Conservation (phyloP, 2,888 invertebrate species). For the Hesperia comma region DNA sequence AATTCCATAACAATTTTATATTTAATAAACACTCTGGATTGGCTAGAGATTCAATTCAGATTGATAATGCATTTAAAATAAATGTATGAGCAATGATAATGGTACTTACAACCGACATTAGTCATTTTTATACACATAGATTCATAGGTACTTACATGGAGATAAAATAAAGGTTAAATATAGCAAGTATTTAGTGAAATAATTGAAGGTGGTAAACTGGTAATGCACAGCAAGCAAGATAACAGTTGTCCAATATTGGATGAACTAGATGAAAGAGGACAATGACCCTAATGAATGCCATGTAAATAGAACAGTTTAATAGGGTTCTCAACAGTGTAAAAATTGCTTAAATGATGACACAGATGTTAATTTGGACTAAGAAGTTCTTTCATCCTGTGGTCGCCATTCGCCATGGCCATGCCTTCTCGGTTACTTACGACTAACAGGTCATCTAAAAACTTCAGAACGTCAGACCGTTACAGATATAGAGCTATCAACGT, state of each 20-base stretch:
- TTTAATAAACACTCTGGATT: no score
- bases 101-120: not conserved
- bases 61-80: not conserved
- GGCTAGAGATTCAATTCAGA: not conserved
- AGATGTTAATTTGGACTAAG: not conserved
- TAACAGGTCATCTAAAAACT: not conserved
- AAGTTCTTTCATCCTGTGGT: not conserved
- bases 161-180: not conserved
- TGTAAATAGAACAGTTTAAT: conserved; percentile 44
- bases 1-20: no score
- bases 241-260: conserved; percentile 17
- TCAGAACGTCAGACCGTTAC: not conserved
- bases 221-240: conserved; percentile 27
- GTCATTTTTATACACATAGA: not conserved
- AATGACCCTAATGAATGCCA: conserved; percentile 63
- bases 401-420: conserved; percentile 47
- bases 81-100: not conserved
- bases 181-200: not conserved
- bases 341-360: not conserved
- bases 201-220: conserved; percentile 3
- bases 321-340: not conserved
- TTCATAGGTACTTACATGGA: not conserved
- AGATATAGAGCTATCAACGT: not conserved
- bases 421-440: conserved; percentile 42
- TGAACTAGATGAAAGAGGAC: conserved; percentile 51